Base-by-base conservation (phyloP, 2,888 invertebrate species). In the Venusia cambrica region DNA sequence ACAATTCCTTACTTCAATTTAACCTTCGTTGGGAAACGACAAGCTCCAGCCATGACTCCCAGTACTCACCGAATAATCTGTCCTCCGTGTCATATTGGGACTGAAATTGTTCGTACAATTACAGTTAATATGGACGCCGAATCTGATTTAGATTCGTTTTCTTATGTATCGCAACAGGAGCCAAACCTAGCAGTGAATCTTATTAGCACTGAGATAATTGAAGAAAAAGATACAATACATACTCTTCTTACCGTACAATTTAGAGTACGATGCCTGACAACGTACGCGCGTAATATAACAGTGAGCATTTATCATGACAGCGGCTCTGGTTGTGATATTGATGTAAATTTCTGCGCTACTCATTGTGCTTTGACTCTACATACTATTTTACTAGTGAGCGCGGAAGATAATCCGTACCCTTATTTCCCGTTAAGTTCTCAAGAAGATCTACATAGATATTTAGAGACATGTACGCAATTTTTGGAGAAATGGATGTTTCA, bases 401-500 rank as follows among this genome's bases (percentile, higher is more conserved):
- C 58, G 1, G 60, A 61, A 30, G 50, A 74, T 2, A 79, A 78
- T 37, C 78, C 85, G 4, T 85, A 75, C 43, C 84, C 87, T 1
- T 84, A 68, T 44, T 87, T 60, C 59, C 85, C 87, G 8, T 34
- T 65, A 16, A 50, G 38, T 7, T 51, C 46, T n/a, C 72, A 84
- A 57, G 40, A 12, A 1, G 49, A 68, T 15, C 53, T 80, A 7
- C 67, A 66, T 45, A 54, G 73, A 7, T 84, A 85, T 41, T 62
- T 83, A 64, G 69, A 72, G 44, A 53, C 21, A 1, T 72, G 76
- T 43, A 55, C 56, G 6, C 41, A 38, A 14, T 87, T 87, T 58
- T 55, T 87, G 20, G 84, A 85, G 48, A 81, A 71, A 46, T 87
- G 87, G 87, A 73, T 87, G 79, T 85, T 74, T 42, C 73, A 73